Conservation (phyloP, 2,888 invertebrate genomes). For the Lasioglossum lativentre region DNA sequence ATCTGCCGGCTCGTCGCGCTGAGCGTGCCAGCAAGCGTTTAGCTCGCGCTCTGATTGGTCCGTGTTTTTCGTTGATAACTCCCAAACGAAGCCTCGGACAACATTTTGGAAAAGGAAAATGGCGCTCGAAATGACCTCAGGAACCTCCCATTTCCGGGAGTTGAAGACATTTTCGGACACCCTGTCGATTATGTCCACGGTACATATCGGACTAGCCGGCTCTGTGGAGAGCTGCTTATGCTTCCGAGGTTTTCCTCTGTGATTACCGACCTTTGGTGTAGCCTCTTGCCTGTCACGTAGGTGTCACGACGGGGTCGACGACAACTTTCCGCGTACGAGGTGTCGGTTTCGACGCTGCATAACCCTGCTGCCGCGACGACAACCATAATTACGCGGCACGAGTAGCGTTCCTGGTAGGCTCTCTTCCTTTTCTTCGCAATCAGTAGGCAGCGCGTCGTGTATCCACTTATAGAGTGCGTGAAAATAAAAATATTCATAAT, state of each 20-base stretch:
- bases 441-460: background rate
- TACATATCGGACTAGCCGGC: background rate
- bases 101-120: too few relatives aligned
- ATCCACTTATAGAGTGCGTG: background rate
- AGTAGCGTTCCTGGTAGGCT: background rate
- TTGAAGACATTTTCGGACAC: too few relatives aligned
- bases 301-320: conserved; percentile 28
- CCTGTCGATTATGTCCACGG: background rate
- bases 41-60: too few relatives aligned
- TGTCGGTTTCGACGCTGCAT: conserved; percentile 36
- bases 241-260: conserved; percentile 27
- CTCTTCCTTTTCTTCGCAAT: conserved; percentile 5
- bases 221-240: conserved; percentile 7
- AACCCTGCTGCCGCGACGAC: conserved; percentile 8
- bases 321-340: conserved; percentile 24
- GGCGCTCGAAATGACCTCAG: too few relatives aligned
- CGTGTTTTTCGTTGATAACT: too few relatives aligned
- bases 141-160: too few relatives aligned
- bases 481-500: background rate
- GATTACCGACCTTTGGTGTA: conserved; percentile 51
- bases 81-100: too few relatives aligned
- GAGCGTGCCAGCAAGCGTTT: too few relatives aligned
- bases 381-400: conserved; percentile 26
- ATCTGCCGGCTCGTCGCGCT: too few relatives aligned
- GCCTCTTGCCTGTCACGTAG: conserved; percentile 55